Evolutionary conservation across 2,888 invertebrate species (phyloP), one percentile per base, ranked within the genome.

Genomic region (Tipula helvola): DNA sequence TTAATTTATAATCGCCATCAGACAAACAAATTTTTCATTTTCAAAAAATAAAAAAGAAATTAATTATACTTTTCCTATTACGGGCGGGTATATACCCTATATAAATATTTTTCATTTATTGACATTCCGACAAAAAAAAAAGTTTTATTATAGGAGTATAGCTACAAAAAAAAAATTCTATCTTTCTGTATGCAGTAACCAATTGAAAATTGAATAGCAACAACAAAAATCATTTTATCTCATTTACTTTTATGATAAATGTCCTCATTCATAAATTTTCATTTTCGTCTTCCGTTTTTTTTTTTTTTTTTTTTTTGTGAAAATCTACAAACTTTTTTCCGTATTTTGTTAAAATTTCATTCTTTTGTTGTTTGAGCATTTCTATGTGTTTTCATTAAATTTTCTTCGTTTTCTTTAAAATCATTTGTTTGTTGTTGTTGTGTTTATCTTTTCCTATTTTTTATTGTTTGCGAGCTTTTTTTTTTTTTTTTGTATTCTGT

Each of bases 211-310:
- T 28, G 28, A 71, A 71, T 28, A 71, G 3, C 71, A 71, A 16
- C 28, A 71, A 16, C 16, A 57, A 57, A 57, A 57, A 71, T 71
- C 18, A 71, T 71, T 71, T 71, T 71, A 71, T 71, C 71, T 71
- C 71, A 71, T 71, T 71, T 71, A 71, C 71, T 71, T 71, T 71
- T 28, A 71, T 71, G 71, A 71, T 71, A 71, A 71, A 71, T 71
- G 71, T 71, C 71, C 71, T 71, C 71, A 71, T 71, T 71, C 71
- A 71, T 71, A 71, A 71, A 71, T 71, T 71, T 71, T 71, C 71
- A 71, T 71, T 71, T 71, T 71, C 28, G 28, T 28, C 71, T 28
- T 71, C 71, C 71, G 47, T 52, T 52, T 52, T 57, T 71, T 71
- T 71, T 71, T 28, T 71, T 10, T 71, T 52, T 52, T 52, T 57